Conservation (phyloP, 2,113 vertebrate genomes). For the Xiphias gladius region DNA sequence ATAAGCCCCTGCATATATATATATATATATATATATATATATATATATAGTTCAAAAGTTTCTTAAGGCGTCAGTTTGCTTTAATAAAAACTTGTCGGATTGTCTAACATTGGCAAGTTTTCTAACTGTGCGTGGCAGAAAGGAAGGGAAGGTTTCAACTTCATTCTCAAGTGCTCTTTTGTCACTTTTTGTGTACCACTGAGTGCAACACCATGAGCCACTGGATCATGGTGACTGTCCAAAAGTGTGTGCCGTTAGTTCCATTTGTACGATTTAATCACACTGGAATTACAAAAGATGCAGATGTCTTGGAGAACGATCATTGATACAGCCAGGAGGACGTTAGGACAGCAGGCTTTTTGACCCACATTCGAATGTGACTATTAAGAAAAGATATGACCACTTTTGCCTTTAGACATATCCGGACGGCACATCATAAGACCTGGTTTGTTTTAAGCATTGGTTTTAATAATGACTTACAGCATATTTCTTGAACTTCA, state of each 20-base stretch:
- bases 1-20: no score
- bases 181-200: no score
- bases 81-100: not conserved
- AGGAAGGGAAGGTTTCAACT: not conserved
- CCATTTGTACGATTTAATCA: not conserved
- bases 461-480: not conserved
- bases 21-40: no score
- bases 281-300: not conserved
- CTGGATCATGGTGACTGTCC: not conserved
- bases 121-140: not conserved
- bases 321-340: not conserved
- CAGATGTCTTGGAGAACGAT: not conserved
- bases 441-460: not conserved
- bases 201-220: not conserved
- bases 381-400: not conserved
- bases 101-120: not conserved
- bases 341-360: no score
- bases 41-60: no score
- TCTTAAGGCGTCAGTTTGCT: not conserved
- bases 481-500: not conserved
- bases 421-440: not conserved
- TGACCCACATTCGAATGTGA: not conserved
- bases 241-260: not conserved
- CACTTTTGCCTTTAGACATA: not conserved
- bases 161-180: no score